Evolutionary conservation across 2,888 invertebrate genomes (phyloP).

Genomic region (Hybos culiciformis): DNA sequence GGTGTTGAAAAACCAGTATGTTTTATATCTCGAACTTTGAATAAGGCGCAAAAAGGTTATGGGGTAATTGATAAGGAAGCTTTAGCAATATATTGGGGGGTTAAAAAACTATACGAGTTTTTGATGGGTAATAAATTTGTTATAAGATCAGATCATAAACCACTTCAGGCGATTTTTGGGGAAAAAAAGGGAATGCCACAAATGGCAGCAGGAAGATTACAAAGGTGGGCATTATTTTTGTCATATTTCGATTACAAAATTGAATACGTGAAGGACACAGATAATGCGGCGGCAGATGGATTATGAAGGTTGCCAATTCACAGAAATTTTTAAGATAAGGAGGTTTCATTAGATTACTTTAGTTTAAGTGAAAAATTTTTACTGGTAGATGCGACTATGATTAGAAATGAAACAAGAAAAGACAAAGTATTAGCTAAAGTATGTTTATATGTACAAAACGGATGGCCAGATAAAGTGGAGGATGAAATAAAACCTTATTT

Average conservation of each 20-base stretch:
- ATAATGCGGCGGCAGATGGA: conserved; percentile 4
- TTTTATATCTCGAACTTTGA: background rate
- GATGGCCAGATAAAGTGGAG: background rate
- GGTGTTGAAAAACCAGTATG: background rate
- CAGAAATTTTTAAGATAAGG: background rate
- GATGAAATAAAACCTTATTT: background rate
- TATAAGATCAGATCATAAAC: conserved; percentile 7
- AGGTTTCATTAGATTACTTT: background rate
- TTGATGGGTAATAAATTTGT: conserved; percentile 10
- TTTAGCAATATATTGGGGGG: conserved; percentile 2
- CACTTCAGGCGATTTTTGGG: conserved; percentile 5
- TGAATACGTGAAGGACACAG: conserved; percentile 2
- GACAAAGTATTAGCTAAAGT: background rate
- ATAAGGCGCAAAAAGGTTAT: background rate
- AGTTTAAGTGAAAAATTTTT: conserved; percentile 3
- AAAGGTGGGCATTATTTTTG: conserved; percentile 6
- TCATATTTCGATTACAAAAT: conserved; percentile 6
- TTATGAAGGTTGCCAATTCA: background rate
- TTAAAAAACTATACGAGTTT: conserved; percentile 15
- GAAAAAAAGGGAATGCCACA: conserved; percentile 4
- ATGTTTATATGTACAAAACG: background rate
- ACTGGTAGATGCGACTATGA: background rate
- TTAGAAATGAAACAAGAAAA: background rate
- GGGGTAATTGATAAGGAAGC: background rate
- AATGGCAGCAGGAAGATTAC: conserved; percentile 7